Percentiles rank a stretch among this genome's conserved stretches.
Conservation (phyloP, 2,797 vertebrate species). For the Notamacropus eugenii region DNA sequence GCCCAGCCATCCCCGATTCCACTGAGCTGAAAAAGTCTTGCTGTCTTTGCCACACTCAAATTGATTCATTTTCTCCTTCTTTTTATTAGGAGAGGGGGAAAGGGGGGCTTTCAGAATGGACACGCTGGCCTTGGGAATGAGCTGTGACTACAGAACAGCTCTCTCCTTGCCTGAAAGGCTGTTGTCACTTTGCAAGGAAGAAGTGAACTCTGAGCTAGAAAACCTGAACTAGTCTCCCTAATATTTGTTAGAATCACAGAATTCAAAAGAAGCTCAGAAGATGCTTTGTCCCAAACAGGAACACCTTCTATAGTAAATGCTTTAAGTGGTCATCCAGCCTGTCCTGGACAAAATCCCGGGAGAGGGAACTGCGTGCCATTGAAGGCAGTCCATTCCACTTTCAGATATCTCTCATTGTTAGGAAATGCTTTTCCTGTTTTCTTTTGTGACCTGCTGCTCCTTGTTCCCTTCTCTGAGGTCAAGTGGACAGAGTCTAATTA, state of each 20-base stretch:
- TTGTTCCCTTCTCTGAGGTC: not conserved
- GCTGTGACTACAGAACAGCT: not conserved
- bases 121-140: not conserved
- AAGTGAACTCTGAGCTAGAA: not conserved
- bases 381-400: not conserved
- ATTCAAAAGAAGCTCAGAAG: not conserved
- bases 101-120: not conserved
- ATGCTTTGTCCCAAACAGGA: not conserved
- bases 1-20: not conserved
- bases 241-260: not conserved
- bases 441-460: not conserved
- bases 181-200: slow-evolving; percentile 14
- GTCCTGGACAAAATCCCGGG: not conserved
- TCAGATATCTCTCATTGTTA: not conserved
- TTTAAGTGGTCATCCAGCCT: not conserved
- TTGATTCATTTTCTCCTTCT: not conserved
- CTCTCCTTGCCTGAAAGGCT: not conserved
- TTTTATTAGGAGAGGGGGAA: not conserved
- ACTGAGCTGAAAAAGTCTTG: not conserved
- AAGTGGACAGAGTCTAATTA: not conserved
- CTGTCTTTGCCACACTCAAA: not conserved
- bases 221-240: not conserved
- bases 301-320: not conserved
- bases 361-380: not conserved
- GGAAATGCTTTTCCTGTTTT: not conserved